Base-by-base conservation (phyloP, 2,797 vertebrate species). In the Cygnus olor region DNA sequence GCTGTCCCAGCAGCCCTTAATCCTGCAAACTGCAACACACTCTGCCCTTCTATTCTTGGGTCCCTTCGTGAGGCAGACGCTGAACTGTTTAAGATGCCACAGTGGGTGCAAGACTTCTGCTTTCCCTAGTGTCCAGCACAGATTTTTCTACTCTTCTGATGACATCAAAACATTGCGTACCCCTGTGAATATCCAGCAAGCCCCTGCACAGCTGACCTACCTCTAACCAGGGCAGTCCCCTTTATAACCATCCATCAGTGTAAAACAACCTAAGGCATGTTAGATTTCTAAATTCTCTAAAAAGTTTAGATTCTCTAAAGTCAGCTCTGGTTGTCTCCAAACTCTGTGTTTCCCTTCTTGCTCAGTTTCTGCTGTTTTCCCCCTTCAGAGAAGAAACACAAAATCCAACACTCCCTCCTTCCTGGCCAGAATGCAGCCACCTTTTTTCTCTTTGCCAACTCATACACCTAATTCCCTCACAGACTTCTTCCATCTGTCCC, bases 111-210 rank as follows among this genome's bases (percentile, higher is more conserved):
- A 45, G 44, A 65, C 30, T 57, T 47, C 69, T 65, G 45, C 51
- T 21, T 40, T 11, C 30, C 27, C 36, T 19, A 32, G 15, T 28
- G 42, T 17, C 63, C n/a, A 61, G 57, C 28, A 11, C 28, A 17
- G 14, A 19, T 10, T 25, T 17, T 13, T 9, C 28, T 30, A 34
- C 49, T 58, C 34, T 47, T 34, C 38, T 32, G 56, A 25, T 0
- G 3, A 4, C 13, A 34, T 0, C 27, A n/a, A 15, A 60, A 45
- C 8, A n/a, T 6, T 1, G 4, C 0, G 32, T 15, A n/a, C 11
- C 34, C 38, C 6, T 18, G 9, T 0, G 11, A 27, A 4, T 1
- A 17, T 14, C 28, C 56, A 54, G 24, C 28, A 20, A 63, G 11
- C 11, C n/a, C 8, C 34, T 13, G 25, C 28, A 13, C 47, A 61